Conservation (phyloP, 2,113 vertebrate genomes). For the Nettapus auritus region DNA sequence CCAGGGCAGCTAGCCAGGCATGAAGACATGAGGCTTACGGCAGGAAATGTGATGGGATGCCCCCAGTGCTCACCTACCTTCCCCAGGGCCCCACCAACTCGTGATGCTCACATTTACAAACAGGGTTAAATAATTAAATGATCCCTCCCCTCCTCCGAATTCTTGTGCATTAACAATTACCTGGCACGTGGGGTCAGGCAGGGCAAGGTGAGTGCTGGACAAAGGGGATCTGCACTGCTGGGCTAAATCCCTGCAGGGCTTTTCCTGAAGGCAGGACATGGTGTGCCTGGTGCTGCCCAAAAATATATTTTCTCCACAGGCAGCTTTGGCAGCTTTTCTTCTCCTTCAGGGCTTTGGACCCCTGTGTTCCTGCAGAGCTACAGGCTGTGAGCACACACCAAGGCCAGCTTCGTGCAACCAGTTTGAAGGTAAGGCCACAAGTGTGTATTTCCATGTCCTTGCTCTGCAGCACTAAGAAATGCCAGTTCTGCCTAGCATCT, state of each 20-base stretch:
- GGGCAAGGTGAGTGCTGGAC: no score
- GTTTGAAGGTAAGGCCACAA: background rate
- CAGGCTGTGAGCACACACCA: background rate
- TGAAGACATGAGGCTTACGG: accelerated
- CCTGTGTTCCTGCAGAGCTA: background rate
- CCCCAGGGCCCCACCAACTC: background rate
- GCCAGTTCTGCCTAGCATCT: background rate
- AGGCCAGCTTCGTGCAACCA: background rate
- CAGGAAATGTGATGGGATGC: background rate
- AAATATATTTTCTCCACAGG: accelerated
- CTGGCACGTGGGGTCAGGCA: no score
- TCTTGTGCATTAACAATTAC: no score
- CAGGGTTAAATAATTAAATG: no score
- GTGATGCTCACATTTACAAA: no score
- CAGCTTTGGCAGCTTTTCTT: background rate
- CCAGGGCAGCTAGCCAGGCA: accelerated
- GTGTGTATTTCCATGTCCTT: background rate
- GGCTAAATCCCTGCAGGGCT: no score
- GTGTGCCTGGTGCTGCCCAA: accelerated
- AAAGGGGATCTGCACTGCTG: no score
- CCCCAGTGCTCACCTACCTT: background rate
- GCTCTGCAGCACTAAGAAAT: background rate
- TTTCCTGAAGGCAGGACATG: background rate
- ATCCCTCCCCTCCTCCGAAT: no score
- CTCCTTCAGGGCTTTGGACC: background rate